A percentile compares a stretch with the other conserved stretches of the same genome.
These are phyloP conservation scores for Papilio glaucus DNA, from an alignment of 1,140 invertebrate species.

Conservation along the genomic window DNA sequence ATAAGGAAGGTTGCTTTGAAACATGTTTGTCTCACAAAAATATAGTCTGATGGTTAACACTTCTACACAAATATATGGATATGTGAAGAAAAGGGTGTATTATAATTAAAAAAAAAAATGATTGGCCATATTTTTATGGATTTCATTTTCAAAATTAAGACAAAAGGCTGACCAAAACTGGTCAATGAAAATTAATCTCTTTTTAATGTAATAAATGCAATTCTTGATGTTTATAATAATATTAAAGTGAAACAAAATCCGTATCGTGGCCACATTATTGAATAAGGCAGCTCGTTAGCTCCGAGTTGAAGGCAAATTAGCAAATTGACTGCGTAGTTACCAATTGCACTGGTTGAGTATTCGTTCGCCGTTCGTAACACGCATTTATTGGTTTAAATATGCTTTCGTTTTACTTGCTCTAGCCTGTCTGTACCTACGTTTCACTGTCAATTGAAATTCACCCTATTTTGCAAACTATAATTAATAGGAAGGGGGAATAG, in stretches of 20 bases:
- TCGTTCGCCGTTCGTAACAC: conserved; percentile 15
- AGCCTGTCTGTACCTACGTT: background rate
- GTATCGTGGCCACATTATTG: conserved; percentile 28
- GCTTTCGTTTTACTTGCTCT: conserved; percentile 1
- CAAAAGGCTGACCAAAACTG: background rate
- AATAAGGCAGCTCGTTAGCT: conserved; percentile 33
- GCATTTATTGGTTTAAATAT: conserved; percentile 31
- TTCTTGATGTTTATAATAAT: background rate
- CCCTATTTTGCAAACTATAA: conserved; percentile 11
- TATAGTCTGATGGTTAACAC: too few relatives aligned
- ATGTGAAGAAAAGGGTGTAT: too few relatives aligned
- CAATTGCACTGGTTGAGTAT: conserved; percentile 34
- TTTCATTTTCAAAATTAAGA: background rate
- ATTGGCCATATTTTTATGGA: too few relatives aligned
- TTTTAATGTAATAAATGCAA: background rate
- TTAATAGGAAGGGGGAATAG: background rate
- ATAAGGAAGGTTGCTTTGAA: background rate
- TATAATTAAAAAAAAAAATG: too few relatives aligned
- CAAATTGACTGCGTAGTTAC: conserved; percentile 35
- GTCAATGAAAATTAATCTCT: background rate
- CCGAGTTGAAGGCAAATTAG: conserved; percentile 33
- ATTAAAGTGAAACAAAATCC: conserved; percentile 22
- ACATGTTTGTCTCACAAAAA: too few relatives aligned
- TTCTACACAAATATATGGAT: too few relatives aligned
- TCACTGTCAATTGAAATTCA: conserved; percentile 7